A percentile compares a stretch with the other conserved stretches of the same genome.
phyloP scores from a whole-genome alignment of 2,113 vertebrate species.

The Donacobius atricapilla region DNA sequence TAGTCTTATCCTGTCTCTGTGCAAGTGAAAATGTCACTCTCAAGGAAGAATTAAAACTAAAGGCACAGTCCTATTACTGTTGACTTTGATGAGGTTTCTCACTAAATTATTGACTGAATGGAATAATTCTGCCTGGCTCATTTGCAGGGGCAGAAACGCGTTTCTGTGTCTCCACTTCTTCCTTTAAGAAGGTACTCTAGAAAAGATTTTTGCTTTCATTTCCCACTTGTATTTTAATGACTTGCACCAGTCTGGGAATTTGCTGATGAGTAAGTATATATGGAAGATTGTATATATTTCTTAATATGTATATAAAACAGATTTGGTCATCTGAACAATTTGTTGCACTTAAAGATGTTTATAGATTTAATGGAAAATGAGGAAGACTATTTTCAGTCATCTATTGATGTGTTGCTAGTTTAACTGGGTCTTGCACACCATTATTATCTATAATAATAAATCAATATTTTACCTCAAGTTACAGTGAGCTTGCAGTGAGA shows the following conservation, averaged over 20 bases:
- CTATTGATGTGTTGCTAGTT: background rate
- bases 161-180: background rate
- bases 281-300: constrained; percentile 14
- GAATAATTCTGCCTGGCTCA: background rate
- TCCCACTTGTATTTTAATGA: background rate
- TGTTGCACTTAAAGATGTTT: background rate
- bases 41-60: background rate
- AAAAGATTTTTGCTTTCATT: background rate
- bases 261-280: background rate
- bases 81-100: background rate
- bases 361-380: background rate
- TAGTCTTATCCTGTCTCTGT: background rate
- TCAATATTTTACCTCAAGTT: background rate
- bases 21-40: background rate
- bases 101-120: background rate
- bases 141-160: background rate
- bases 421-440: background rate
- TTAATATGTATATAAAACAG: background rate
- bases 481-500: background rate
- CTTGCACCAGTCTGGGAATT: background rate
- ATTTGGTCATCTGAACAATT: background rate
- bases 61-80: background rate
- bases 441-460: background rate
- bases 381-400: background rate
- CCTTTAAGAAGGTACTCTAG: background rate